Evolutionary conservation across 1,140 invertebrate species (phyloP), one percentile per base, ranked within the genome.

Genomic region (Drosophila athabasca): DNA sequence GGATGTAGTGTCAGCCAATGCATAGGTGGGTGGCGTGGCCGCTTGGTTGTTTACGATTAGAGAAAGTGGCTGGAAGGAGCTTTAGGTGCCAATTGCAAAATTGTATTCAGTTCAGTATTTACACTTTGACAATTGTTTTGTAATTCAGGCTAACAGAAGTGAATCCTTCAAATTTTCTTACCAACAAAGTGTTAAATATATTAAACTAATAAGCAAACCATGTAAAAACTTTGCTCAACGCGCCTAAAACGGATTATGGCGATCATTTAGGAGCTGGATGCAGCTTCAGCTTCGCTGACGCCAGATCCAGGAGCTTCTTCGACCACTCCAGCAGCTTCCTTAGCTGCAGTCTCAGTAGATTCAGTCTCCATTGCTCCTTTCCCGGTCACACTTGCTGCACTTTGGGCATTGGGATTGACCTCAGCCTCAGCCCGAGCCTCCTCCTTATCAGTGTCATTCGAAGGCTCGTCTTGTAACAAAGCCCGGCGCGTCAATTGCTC

Each of bases 121-220:
- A 3, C 35, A 71, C 46, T 61, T 81, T 58, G 70, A 81, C 58
- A 76, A 76, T 66, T 80, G 35, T 62, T 54, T 60, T 44, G n/a
- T n/a, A n/a, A n/a, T n/a, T n/a, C n/a, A n/a, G n/a, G n/a, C n/a
- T n/a, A n/a, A n/a, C n/a, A n/a, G n/a, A n/a, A n/a, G n/a, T n/a
- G n/a, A n/a, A n/a, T n/a, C n/a, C n/a, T n/a, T n/a, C n/a, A n/a
- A n/a, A n/a, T n/a, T n/a, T 62, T 67, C 80, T 79, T 84, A 84
- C 62, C 60, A 65, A 79, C 58, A 69, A 61, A 49, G 54, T 76
- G 43, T 69, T 62, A 69, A 52, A 74, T 62, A 67, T 19, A 57
- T 64, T 73, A 57, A 68, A 43, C 41, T 76, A 80, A 76, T 62
- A 73, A 76, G 79, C 62, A 77, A 71, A 60, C 58, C 62, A 71